These are phyloP conservation scores for Helarctos malayanus DNA, from an alignment of 2,797 vertebrate species.

Conservation along the genomic window DNA sequence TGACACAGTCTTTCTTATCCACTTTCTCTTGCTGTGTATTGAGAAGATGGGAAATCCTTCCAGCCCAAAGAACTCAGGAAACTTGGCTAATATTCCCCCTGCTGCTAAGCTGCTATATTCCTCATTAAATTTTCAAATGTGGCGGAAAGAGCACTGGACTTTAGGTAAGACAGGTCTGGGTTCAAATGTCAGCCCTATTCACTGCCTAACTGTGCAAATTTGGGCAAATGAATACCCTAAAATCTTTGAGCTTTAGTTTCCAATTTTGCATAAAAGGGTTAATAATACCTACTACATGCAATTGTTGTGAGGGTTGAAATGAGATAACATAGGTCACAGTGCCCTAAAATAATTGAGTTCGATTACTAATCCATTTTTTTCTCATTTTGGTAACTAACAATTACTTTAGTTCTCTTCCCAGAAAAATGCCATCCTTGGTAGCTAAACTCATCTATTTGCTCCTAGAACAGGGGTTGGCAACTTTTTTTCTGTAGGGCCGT, in stretches of 20 bases:
- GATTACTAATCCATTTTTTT: background rate
- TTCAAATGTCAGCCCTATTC: background rate
- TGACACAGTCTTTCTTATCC: background rate
- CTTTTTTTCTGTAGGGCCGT: background rate
- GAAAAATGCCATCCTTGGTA: background rate
- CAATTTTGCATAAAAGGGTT: background rate
- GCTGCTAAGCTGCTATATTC: background rate
- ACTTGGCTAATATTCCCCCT: background rate
- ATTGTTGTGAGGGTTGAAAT: background rate
- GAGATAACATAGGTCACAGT: background rate
- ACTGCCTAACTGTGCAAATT: background rate
- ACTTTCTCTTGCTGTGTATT: background rate
- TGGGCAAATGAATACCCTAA: background rate
- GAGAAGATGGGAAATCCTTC: background rate
- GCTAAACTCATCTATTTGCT: background rate
- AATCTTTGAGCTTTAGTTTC: background rate
- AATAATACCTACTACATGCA: background rate
- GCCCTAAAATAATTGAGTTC: background rate
- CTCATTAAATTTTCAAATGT: background rate
- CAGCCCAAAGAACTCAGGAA: background rate
- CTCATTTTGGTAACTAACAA: background rate
- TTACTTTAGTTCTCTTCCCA: constrained; percentile 28
- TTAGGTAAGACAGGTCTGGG: background rate
- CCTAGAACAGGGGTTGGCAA: background rate
- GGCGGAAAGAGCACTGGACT: background rate